These are phyloP conservation scores for Xestia c-nigrum DNA, from an alignment of 2,888 invertebrate species.

Conservation along the genomic window DNA sequence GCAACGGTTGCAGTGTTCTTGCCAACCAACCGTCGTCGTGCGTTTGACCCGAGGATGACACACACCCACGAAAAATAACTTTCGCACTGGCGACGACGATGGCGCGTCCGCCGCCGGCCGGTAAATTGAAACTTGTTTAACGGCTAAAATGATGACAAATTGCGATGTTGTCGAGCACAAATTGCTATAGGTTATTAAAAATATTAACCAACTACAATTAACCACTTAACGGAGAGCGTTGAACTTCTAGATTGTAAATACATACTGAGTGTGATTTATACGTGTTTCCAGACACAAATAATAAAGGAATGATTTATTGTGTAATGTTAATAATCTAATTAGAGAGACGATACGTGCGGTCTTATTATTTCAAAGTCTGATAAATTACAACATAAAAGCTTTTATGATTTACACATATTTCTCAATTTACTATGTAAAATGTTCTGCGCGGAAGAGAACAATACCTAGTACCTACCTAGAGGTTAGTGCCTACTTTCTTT, in stretches of 20 bases:
- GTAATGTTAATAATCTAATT: constrained; percentile 30
- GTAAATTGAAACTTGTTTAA: constrained; percentile 78
- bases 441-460: constrained; percentile 11
- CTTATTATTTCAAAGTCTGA: constrained; percentile 20
- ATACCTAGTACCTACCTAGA: not conserved
- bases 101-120: constrained; percentile 44
- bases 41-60: constrained; percentile 73
- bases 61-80: constrained; percentile 73
- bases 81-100: constrained; percentile 65
- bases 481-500: not conserved
- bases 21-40: constrained; percentile 63
- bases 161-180: constrained; percentile 47
- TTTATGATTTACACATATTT: constrained; percentile 4
- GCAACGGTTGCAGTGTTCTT: constrained; percentile 77
- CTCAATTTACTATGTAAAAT: constrained; percentile 5
- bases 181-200: constrained; percentile 56
- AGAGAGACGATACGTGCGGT: constrained; percentile 33
- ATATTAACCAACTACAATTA: constrained; percentile 59
- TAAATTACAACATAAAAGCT: constrained; percentile 2
- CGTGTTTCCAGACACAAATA: constrained; percentile 36
- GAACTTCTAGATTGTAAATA: constrained; percentile 57
- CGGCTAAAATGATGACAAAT: constrained; percentile 71
- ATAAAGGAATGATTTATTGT: constrained; percentile 39
- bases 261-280: constrained; percentile 33
- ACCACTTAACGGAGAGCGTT: constrained; percentile 50